Evolutionary conservation across 2,797 vertebrate species (phyloP).

Genomic region (Gorsachius magnificus): DNA sequence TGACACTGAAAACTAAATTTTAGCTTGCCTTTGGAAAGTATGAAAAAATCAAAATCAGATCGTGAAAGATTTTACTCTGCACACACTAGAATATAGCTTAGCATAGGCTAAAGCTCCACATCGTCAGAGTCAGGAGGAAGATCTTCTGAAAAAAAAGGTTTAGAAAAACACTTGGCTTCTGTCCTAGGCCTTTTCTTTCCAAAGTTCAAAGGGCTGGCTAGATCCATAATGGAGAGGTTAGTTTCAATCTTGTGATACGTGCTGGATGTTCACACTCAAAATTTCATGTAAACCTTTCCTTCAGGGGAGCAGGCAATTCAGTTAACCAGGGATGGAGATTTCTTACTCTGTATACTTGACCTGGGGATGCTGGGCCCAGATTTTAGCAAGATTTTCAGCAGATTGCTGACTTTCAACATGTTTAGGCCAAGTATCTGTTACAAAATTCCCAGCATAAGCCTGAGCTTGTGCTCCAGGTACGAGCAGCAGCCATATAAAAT

Average conservation of each 20-base stretch:
- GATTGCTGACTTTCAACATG: not conserved
- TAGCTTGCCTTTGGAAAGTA: not conserved
- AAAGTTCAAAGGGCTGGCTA: not conserved
- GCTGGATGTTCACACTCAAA: not conserved
- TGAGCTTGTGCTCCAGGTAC: not conserved
- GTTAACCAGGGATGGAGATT: not conserved
- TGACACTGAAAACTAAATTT: not conserved
- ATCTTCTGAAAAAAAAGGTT: not conserved
- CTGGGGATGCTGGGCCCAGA: not conserved
- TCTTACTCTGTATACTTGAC: not conserved
- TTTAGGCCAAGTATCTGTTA: not conserved
- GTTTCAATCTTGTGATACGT: not conserved
- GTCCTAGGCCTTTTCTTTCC: not conserved
- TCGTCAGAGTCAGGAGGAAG: not conserved
- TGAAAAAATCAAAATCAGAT: not conserved
- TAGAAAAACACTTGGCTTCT: not conserved
- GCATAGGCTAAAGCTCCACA: not conserved
- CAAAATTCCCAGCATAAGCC: not conserved
- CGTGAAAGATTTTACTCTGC: not conserved
- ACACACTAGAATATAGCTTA: not conserved
- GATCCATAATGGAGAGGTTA: not conserved
- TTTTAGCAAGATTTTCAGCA: not conserved
- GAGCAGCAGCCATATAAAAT: not conserved
- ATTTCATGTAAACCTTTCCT: not conserved
- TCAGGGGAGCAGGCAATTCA: rapidly evolving